Evolutionary conservation across 1,140 invertebrate genomes (phyloP).

Genomic region (Phymorhynchus buccinoides): DNA sequence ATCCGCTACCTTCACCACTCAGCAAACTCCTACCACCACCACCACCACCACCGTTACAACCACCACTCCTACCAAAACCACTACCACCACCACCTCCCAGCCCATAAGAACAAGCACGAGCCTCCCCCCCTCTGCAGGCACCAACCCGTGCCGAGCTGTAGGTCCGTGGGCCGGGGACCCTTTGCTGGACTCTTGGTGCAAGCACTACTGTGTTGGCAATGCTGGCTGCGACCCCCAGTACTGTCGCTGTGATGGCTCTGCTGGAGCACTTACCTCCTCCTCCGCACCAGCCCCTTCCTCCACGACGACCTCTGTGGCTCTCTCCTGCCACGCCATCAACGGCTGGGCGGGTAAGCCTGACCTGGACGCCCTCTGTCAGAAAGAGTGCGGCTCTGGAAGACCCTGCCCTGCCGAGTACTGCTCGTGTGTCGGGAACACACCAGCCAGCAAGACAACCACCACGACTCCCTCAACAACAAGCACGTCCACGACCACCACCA

Average conservation of each 20-base stretch:
- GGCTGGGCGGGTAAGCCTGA: slow-evolving; percentile 5
- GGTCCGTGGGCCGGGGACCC: slow-evolving; percentile 33
- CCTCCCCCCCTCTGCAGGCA: neutral
- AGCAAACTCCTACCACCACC: neutral
- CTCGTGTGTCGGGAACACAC: neutral
- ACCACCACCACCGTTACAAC: neutral
- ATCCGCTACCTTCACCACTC: neutral
- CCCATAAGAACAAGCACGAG: neutral
- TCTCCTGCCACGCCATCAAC: slow-evolving; percentile 27
- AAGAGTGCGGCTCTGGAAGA: neutral
- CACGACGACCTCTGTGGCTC: no score
- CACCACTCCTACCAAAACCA: neutral
- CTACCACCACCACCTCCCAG: neutral
- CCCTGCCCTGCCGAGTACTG: slow-evolving; percentile 20
- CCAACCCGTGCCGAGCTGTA: slow-evolving; percentile 29
- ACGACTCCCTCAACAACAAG: neutral
- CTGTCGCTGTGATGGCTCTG: slow-evolving; percentile 6
- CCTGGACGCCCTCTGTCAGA: slow-evolving; percentile 8
- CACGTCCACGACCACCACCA: neutral
- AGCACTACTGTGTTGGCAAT: slow-evolving; percentile 23
- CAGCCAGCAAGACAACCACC: neutral
- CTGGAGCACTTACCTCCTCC: no score
- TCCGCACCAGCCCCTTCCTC: no score
- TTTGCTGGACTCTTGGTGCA: slow-evolving; percentile 37
- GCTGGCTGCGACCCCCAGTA: slow-evolving; percentile 16